Base-by-base conservation (phyloP, 2,888 invertebrate genomes). In the Apodemia hepburni region DNA sequence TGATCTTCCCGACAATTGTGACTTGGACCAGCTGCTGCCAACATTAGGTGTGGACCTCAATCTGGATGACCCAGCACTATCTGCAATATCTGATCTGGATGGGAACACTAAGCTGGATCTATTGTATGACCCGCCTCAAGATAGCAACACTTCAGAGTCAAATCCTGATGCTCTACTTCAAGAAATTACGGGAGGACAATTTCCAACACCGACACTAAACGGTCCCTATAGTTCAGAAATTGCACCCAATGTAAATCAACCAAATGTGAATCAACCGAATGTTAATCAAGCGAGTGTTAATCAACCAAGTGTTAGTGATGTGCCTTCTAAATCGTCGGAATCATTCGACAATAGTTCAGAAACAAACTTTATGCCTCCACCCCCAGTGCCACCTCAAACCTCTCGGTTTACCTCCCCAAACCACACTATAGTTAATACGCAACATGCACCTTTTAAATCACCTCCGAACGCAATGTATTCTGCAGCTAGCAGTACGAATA, bases 21-120 rank as follows among this genome's bases (percentile, higher is more conserved):
- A 95, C 78, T 87, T 95, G 63, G 95, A 95, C 73, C 94, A 94
- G 72, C 84, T 95, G 71, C 84, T 95, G 76, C 94, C 94, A 17
- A 92, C 92, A 42, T 80, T 94, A 18, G 94, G 92, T 67, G 93
- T 93, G 59, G 91, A 93, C 70, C 94, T 95, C 73, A 87, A 94
- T 69, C 79, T 91, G n/a, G 88, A 88, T 70, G 87, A 90, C 69
- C 77, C 80, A 27, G 81, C 84, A 17, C 75, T 85, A 6, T 82
- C 82, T 8, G 84, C 83, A 65, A 85, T 89, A 61, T 82, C 86
- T 1, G 89, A 89, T 66, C 78, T 89, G 1, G 88, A 88, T 62
- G 70, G 80, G 51, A 76, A 77, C 67, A 70, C 89, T 58, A 92
- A 92, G 73, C 78, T 92, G 11, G 90, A 92, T 64, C 76, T 84